Conservation (phyloP, 2,888 invertebrate genomes). For the Ypsolopha sequella region DNA sequence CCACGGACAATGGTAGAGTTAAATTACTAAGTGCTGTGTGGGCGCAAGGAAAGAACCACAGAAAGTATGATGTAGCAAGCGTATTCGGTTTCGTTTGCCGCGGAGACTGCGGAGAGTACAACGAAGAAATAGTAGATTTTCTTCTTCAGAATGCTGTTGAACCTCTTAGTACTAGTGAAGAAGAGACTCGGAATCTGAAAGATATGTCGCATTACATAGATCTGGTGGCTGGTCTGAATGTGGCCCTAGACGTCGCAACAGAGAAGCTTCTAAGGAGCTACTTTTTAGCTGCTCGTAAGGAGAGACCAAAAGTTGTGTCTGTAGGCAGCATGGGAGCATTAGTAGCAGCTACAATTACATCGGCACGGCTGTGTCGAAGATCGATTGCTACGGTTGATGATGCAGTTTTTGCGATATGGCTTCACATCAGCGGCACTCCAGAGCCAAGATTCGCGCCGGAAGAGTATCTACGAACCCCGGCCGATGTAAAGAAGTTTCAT, state of each 20-base stretch:
- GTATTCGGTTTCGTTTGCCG: slow-evolving; percentile 48
- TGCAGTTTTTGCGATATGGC: slow-evolving; percentile 55
- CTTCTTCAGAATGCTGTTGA: slow-evolving; percentile 31
- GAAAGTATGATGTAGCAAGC: slow-evolving; percentile 45
- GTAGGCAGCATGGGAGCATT: slow-evolving; percentile 41
- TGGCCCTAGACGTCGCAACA: slow-evolving; percentile 27
- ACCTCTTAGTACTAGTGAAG: slow-evolving; percentile 18
- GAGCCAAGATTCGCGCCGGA: slow-evolving; percentile 52
- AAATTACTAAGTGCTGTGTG: slow-evolving; percentile 45
- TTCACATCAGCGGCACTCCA: slow-evolving; percentile 45
- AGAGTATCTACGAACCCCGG: slow-evolving; percentile 48
- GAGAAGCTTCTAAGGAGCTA: slow-evolving; percentile 41
- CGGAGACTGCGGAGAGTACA: slow-evolving; percentile 42
- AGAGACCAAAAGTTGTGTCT: slow-evolving; percentile 35
- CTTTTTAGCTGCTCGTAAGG: slow-evolving; percentile 48
- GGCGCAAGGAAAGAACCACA: slow-evolving; percentile 52
- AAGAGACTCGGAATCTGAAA: slow-evolving; percentile 32
- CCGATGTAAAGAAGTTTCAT: slow-evolving; percentile 34
- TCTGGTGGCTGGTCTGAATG: slow-evolving; percentile 37
- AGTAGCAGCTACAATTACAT: slow-evolving; percentile 34
- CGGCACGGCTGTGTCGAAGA: slow-evolving; percentile 49
- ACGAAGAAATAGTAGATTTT: slow-evolving; percentile 44
- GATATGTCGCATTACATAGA: slow-evolving; percentile 39
- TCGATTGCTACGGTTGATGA: slow-evolving; percentile 37
- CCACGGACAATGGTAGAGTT: slow-evolving; percentile 22